Base-by-base conservation (phyloP, 2,888 invertebrate genomes). In the Tricholauxania praeusta region DNA sequence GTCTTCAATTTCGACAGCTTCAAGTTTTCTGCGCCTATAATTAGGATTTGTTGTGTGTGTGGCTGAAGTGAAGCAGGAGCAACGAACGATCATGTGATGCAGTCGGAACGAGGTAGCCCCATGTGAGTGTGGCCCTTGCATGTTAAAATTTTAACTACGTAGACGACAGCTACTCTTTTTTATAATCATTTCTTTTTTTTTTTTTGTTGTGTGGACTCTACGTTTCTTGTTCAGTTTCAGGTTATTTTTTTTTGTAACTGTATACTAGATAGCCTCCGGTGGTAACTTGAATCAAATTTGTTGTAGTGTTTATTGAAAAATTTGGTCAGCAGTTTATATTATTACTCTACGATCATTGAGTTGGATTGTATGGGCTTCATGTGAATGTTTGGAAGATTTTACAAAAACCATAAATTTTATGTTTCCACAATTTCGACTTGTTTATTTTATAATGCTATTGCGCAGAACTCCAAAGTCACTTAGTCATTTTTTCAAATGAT, bases 121-220 rank as follows among this genome's bases (percentile, higher is more conserved):
- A 39, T 39, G 39, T n/a, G 60, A 69, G 60, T 59, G 62, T 60
- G 62, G 63, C 53, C 70, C 63, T 63, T 72, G 71, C 74, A 64
- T 72, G 74, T 72, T 72, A 74, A 74, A 72, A 55, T 65, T 28
- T 74, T 74, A 74, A 74, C 72, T 60, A 74, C 62, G 69, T 72
- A 72, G 72, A 69, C 63, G 74, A 74, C 72, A 74, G 72, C 71
- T 63, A 60, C 70, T 53, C 63, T 39, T 53, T 69, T 59, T 19
- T 59, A 39, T 59, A 15, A 14, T 17, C 22, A 48, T 12, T 63
- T 63, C 17, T 8, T 49, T 49, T 17, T 22, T 51, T n/a, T 28
- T 48, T 28, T 19, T 63, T 63, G n/a, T n/a, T 47, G 17, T 12
- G 19, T 17, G 51, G 12, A n/a, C 19, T 64, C 6, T 22, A 5